Evolutionary conservation across 2,888 invertebrate species (phyloP), one percentile per base, ranked within the genome.

Genomic region (Hirtodrosophila trivittata): DNA sequence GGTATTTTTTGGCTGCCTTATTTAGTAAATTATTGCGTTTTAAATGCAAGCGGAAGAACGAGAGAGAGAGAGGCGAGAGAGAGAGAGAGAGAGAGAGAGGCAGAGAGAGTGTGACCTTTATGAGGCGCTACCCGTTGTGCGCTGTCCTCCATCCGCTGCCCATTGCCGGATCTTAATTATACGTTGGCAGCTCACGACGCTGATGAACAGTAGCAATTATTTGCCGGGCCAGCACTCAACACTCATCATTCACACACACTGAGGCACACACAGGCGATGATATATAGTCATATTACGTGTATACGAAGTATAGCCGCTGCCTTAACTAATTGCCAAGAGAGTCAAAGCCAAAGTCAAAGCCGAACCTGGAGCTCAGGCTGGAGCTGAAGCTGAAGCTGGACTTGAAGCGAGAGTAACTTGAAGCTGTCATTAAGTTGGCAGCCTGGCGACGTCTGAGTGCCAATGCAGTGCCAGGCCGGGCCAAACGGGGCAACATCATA

Each of bases 11-110:
- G 71, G 66, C 65, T 69, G 58, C 72, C 71, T 77, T 84, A 75
- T 82, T 82, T 68, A 68, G 67, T 83, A 86, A 86, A 77, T 83
- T 87, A 86, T 84, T 83, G 87, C 78, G 73, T 87, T 87, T 88
- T 84, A 76, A 75, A 63, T 69, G 72, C 32, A 39, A 46, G 39
- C 41, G 42, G 73, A 45, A 33, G 42, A 32, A 26, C 12, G 45
- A 42, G 14, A 49, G 12, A 26, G 21, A 21, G 28, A 37, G 21
- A 39, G 21, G 21, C 9, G 25, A 30, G 26, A 26, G 35, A 16
- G 39, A 25, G 25, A 32, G 32, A 49, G 56, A 42, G 21, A 18
- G 21, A 33, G 46, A 30, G 41, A 33, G 12, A 39, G 30, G 0
- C 32, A 12, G 26, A 30, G 30, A 45, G 32, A 45, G 56, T 35